These are phyloP conservation scores for Eudemis profundana DNA, from an alignment of 2,888 invertebrate genomes.

Conservation along the genomic window DNA sequence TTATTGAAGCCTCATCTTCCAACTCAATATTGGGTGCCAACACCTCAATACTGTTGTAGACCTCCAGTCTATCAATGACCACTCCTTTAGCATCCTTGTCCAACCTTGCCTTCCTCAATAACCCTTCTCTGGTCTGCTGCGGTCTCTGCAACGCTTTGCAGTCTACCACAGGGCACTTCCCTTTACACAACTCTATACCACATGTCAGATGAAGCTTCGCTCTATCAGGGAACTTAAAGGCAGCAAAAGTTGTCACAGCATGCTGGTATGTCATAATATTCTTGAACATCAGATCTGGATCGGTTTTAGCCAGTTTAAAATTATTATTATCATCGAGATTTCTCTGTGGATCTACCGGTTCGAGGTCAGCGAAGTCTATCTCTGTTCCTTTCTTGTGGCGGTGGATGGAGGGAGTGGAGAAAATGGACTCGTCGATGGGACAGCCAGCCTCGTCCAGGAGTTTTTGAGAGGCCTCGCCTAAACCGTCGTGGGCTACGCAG, in stretches of 20 bases:
- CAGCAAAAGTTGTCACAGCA: constrained; percentile 88
- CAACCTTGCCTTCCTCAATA: constrained; percentile 76
- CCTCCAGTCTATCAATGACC: constrained; percentile 88
- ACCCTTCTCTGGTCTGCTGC: constrained; percentile 76
- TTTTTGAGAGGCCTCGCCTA: constrained; percentile 90
- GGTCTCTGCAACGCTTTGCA: constrained; percentile 76
- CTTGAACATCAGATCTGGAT: constrained; percentile 73
- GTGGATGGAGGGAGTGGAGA: constrained; percentile 82
- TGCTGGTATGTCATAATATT: constrained; percentile 83
- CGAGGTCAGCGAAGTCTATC: constrained; percentile 71
- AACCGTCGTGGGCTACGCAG: constrained; percentile 91
- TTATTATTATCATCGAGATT: constrained; percentile 66
- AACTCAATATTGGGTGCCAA: constrained; percentile 91
- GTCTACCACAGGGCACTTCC: constrained; percentile 87
- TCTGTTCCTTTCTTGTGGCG: constrained; percentile 71
- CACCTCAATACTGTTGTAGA: constrained; percentile 93
- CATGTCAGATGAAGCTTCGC: constrained; percentile 92
- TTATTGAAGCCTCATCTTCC: constrained; percentile 85
- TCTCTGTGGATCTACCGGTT: constrained; percentile 66
- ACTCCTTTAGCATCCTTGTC: constrained; percentile 84
- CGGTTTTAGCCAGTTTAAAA: constrained; percentile 64
- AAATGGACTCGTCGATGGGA: constrained; percentile 88
- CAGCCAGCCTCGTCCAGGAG: constrained; percentile 90
- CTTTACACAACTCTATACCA: constrained; percentile 90
- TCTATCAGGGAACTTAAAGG: constrained; percentile 93